phyloP scores from a whole-genome alignment of 2,888 invertebrate genomes.

The Eristalinus aeneus region DNA sequence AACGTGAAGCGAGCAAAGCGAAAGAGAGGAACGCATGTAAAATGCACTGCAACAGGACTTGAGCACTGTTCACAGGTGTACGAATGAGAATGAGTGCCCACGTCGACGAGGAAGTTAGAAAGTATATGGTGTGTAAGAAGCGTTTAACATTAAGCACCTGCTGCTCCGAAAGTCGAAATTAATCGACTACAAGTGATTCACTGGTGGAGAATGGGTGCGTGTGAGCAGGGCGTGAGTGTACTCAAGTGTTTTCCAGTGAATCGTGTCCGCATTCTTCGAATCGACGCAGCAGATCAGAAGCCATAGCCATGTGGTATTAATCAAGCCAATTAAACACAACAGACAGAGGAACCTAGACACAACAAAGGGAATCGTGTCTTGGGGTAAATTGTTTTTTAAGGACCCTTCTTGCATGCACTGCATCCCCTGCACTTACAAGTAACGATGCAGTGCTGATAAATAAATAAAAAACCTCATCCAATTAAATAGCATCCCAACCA shows the following conservation, averaged over 20 bases:
- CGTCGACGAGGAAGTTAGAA: slow-evolving; percentile 28
- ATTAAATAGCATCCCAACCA: slow-evolving; percentile 32
- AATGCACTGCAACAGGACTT: slow-evolving; percentile 5
- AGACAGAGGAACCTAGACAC: slow-evolving; percentile 22
- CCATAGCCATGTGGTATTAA: slow-evolving; percentile 62
- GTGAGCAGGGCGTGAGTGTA: background rate
- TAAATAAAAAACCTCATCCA: background rate
- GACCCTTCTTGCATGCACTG: slow-evolving; percentile 13
- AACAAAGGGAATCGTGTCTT: slow-evolving; percentile 23
- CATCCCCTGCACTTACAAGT: slow-evolving; percentile 2
- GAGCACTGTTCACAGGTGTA: slow-evolving; percentile 36
- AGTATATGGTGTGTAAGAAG: slow-evolving; percentile 3
- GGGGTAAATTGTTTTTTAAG: slow-evolving; percentile 5
- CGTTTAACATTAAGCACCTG: slow-evolving; percentile 45
- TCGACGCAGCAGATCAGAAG: slow-evolving; percentile 25
- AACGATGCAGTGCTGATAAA: background rate
- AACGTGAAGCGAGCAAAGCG: slow-evolving; percentile 14
- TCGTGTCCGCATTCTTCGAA: slow-evolving; percentile 19
- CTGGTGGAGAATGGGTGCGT: background rate
- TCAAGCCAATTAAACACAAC: slow-evolving; percentile 61
- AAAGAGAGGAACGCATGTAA: background rate
- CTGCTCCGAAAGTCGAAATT: slow-evolving; percentile 33
- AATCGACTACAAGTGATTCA: slow-evolving; percentile 49
- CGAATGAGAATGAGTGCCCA: background rate
- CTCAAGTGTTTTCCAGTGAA: background rate